Evolutionary conservation across 1,140 invertebrate species (phyloP), one percentile per base, ranked within the genome.

Genomic region (Heliconius hewitsoni): DNA sequence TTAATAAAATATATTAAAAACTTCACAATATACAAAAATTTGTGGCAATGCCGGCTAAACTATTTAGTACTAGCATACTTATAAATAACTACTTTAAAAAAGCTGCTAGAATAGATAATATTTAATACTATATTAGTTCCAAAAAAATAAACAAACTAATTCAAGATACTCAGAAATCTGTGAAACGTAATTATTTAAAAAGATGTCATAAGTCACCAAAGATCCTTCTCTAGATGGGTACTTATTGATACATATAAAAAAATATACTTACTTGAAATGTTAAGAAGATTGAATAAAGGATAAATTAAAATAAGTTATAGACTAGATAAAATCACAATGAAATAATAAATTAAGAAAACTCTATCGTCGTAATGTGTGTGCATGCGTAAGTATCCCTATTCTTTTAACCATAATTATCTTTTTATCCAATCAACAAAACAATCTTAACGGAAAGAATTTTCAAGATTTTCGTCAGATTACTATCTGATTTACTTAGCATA

Each of bases 1-100:
- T 57, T 57, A 57, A 66, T 8, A 66, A 66, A 27, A 66, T 66
- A 66, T 66, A 66, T 66, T 66, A 66, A 30, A 66, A 66, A 66
- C 60, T 9, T 66, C 23, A 57, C 27, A 66, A 13, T 30, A 30
- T 30, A 66, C 60, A 66, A 30, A 30, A 30, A 27, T 5, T 27
- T 16, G 60, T 66, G 23, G 60, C 27, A 6, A 16, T 13, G 23
- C 9, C 23, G 30, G 27, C 55, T 57, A 57, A 18, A 57, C 55
- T 57, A 57, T n/a, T n/a, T 57, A 23, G 19, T 9, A n/a, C 55
- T n/a, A n/a, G 8, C n/a, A 57, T 23, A 57, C 11, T 46, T 46
- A 13, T 46, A 46, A 46, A 46, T 46, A 13, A 46, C 4, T 46
- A 13, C 42, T 46, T 16, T 13, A 46, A 46, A 46, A 46, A 46